Evolutionary conservation across 2,888 invertebrate genomes (phyloP).

Genomic region (Zeuzera pyrina): DNA sequence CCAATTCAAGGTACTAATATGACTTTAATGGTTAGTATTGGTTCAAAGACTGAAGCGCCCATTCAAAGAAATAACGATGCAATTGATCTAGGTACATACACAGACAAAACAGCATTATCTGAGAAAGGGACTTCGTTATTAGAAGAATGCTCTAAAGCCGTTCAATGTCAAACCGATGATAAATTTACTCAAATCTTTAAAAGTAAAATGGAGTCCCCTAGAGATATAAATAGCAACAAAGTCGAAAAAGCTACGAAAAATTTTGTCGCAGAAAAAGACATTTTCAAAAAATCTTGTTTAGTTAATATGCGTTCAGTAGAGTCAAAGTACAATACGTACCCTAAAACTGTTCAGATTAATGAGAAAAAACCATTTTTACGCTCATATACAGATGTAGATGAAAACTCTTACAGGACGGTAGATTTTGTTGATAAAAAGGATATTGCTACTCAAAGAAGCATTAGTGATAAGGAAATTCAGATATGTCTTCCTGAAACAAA

Average conservation of each 20-base stretch:
- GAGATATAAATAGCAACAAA: too few relatives aligned
- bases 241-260: not conserved
- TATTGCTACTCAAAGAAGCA: constrained; percentile 7
- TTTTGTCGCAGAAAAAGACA: not conserved
- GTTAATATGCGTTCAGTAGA: too few relatives aligned
- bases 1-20: constrained; percentile 62
- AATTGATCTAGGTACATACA: constrained; percentile 24
- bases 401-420: constrained; percentile 17
- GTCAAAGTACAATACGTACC: constrained; percentile 32
- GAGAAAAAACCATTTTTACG: constrained; percentile 31
- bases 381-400: constrained; percentile 35
- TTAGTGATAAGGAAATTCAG: too few relatives aligned
- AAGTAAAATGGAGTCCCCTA: too few relatives aligned
- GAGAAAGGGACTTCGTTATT: constrained; percentile 36
- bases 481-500: too few relatives aligned
- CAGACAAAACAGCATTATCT: constrained; percentile 20
- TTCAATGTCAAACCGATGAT: constrained; percentile 28
- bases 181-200: too few relatives aligned
- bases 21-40: constrained; percentile 44
- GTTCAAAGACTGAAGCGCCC: constrained; percentile 14
- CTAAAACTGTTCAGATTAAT: constrained; percentile 25
- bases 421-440: constrained; percentile 7
- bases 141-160: constrained; percentile 41
- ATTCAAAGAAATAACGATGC: constrained; percentile 2
- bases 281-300: too few relatives aligned